phyloP scores from a whole-genome alignment of 2,888 invertebrate genomes.

The Pedicia rivosa region DNA sequence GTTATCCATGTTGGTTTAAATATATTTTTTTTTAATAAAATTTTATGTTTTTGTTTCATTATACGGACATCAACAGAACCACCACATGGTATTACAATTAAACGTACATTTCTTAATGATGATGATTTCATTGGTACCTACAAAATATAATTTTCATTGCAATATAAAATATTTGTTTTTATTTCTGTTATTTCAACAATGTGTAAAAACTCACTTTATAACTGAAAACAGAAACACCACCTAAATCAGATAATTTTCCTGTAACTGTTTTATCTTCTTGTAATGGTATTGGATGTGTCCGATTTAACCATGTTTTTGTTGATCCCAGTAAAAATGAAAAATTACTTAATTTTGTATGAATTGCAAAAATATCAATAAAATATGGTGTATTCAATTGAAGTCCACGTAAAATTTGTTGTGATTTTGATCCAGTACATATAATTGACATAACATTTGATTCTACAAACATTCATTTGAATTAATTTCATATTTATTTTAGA shows the following conservation, averaged over 20 bases:
- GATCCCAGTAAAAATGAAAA: conserved; percentile 24
- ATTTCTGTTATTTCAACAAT: too few species aligned
- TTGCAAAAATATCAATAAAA: conserved; percentile 26
- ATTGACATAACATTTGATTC: too few species aligned
- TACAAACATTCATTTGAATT: too few species aligned
- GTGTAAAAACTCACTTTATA: conserved; percentile 40
- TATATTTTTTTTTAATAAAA: conserved; percentile 26
- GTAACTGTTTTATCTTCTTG: conserved; percentile 33
- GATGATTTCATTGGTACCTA: conserved; percentile 5
- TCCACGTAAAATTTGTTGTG: conserved; percentile 24
- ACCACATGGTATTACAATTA: conserved; percentile 38
- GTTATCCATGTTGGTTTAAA: conserved; percentile 33
- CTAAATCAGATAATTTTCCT: conserved; percentile 34
- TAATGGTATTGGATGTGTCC: conserved; percentile 26
- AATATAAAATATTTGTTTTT: too few species aligned
- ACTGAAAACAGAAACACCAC: conserved; percentile 36
- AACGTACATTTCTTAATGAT: conserved; percentile 16
- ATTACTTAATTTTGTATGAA: conserved; percentile 26
- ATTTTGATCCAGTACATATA: conserved; percentile 26
- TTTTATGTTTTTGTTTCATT: conserved; percentile 24
- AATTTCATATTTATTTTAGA: too few species aligned
- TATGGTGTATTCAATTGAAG: conserved; percentile 24
- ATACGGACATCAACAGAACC: conserved; percentile 34
- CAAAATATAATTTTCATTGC: too few species aligned
- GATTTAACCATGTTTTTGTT: conserved; percentile 23